Evolutionary conservation across 1,140 invertebrate species (phyloP).

Genomic region (Halotydeus destructor): DNA sequence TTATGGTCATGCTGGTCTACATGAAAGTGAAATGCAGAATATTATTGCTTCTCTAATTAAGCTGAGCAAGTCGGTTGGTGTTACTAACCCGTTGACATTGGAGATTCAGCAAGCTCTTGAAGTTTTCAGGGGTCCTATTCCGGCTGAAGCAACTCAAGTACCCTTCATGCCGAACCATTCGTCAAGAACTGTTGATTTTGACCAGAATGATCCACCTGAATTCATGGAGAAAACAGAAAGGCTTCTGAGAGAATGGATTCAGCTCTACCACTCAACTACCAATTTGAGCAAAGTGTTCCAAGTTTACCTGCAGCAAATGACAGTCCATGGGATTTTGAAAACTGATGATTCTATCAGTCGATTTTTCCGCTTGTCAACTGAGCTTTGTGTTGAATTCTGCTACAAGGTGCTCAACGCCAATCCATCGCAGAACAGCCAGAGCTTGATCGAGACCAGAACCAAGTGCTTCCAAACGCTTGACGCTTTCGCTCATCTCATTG

Average conservation of each 20-base stretch:
- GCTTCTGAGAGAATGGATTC: slow-evolving; percentile 82
- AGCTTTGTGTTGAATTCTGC: slow-evolving; percentile 87
- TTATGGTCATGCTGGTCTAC: slow-evolving; percentile 7
- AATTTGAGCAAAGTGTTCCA: slow-evolving; percentile 76
- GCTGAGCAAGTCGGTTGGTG: slow-evolving; percentile 4
- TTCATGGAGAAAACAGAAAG: slow-evolving; percentile 87
- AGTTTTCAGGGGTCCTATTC: neutral
- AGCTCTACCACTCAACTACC: slow-evolving; percentile 56
- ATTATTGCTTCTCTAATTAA: slow-evolving; percentile 12
- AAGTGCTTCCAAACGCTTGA: slow-evolving; percentile 92
- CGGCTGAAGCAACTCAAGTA: neutral
- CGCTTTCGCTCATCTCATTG: slow-evolving; percentile 80
- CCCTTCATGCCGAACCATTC: neutral
- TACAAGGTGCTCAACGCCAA: slow-evolving; percentile 47
- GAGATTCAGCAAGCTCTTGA: slow-evolving; percentile 10
- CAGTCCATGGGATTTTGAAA: slow-evolving; percentile 56
- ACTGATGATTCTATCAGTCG: slow-evolving; percentile 90
- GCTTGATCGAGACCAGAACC: slow-evolving; percentile 39
- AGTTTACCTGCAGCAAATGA: slow-evolving; percentile 55
- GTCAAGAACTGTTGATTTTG: neutral
- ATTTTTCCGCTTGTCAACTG: slow-evolving; percentile 89
- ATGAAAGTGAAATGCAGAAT: slow-evolving; percentile 6
- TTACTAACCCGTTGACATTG: slow-evolving; percentile 5
- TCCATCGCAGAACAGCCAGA: slow-evolving; percentile 19
- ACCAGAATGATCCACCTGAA: slow-evolving; percentile 51